These are phyloP conservation scores for Volucella inflata DNA, from an alignment of 2,888 invertebrate species.

Conservation along the genomic window DNA sequence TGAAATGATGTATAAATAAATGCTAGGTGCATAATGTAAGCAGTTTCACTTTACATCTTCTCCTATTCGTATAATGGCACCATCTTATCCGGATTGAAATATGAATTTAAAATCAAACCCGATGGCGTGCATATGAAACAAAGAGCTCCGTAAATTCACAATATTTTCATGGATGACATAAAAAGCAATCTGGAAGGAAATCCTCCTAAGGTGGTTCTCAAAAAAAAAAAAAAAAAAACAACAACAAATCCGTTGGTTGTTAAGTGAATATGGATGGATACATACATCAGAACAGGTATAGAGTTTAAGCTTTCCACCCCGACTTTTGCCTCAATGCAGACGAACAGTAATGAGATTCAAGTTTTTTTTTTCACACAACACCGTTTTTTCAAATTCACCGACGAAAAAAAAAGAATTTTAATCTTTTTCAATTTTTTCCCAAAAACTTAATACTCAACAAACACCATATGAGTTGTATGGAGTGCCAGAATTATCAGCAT, in stretches of 20 bases:
- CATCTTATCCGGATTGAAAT: neutral
- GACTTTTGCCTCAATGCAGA: neutral
- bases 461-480: neutral
- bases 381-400: neutral
- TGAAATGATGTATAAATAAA: no score
- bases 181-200: constrained; percentile 18
- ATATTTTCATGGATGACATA: constrained; percentile 9
- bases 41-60: no score
- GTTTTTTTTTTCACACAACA: neutral
- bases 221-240: neutral
- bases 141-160: neutral
- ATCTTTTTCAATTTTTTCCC: neutral
- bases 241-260: constrained; percentile 6
- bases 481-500: constrained; percentile 5
- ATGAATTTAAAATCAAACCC: constrained; percentile 37
- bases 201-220: neutral
- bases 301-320: neutral
- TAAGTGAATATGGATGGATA: no score
- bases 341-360: constrained; percentile 13
- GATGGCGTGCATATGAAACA: constrained; percentile 10
- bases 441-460: neutral
- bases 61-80: neutral
- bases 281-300: neutral
- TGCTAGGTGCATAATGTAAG: neutral
- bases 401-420: neutral